These are phyloP conservation scores for Stictonetta naevosa DNA, from an alignment of 2,113 vertebrate species.

Conservation along the genomic window DNA sequence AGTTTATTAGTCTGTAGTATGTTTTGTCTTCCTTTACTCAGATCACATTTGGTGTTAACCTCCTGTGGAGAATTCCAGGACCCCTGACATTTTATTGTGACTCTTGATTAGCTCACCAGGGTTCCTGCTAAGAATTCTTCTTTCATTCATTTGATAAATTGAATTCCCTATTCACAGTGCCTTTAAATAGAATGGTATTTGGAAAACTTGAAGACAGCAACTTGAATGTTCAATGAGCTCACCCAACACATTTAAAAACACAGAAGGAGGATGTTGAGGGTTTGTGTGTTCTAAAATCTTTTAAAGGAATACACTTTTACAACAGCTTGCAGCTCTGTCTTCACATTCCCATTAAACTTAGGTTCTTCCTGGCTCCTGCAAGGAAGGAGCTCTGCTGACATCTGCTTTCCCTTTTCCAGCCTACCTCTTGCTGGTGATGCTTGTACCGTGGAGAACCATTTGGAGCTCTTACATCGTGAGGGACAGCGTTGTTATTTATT, in stretches of 20 bases:
- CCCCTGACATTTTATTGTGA: constrained; percentile 72
- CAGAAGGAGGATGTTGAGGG: not conserved
- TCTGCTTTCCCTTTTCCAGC: not conserved
- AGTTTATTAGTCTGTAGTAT: constrained; percentile 21
- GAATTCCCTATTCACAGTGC: constrained; percentile 69
- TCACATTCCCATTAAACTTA: not conserved
- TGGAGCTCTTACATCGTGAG: not conserved
- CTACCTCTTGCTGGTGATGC: not conserved
- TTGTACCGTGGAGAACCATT: accelerated
- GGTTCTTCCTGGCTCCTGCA: not conserved
- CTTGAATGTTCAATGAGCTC: constrained; percentile 58
- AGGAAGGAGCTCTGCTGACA: too few species aligned
- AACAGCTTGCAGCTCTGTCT: not conserved
- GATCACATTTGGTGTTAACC: constrained; percentile 63
- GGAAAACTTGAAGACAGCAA: constrained; percentile 48
- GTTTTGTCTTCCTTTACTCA: constrained; percentile 47
- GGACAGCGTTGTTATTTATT: accelerated
- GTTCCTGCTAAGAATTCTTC: constrained; percentile 71
- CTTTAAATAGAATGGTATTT: constrained; percentile 74
- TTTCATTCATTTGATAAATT: constrained; percentile 69
- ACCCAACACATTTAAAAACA: constrained; percentile 32
- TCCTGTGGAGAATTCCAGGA: constrained; percentile 68
- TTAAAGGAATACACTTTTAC: not conserved
- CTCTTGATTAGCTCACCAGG: constrained; percentile 71
- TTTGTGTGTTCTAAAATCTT: not conserved